These are phyloP conservation scores for Aproaerema taeniolella DNA, from an alignment of 2,888 invertebrate species.

Conservation along the genomic window DNA sequence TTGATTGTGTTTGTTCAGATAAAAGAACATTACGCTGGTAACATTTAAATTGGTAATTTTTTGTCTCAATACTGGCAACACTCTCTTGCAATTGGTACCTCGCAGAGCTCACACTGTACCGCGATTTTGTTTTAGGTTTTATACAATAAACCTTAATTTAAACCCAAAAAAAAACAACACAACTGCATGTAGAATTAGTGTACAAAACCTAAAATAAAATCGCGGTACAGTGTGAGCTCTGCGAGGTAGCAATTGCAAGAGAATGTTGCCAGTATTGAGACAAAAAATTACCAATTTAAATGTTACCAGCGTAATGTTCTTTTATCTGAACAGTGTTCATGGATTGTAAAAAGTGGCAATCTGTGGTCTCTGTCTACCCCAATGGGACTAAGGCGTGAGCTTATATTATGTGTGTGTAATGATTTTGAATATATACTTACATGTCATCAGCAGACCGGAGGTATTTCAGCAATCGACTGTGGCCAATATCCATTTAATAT, in stretches of 20 bases:
- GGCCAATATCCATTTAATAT: conserved; percentile 33
- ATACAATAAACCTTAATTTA: no score
- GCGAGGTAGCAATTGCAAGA: no score
- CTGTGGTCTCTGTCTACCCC: background rate
- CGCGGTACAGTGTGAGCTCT: no score
- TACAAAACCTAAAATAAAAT: no score
- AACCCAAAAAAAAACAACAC: no score
- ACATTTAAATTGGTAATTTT: background rate
- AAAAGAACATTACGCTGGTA: background rate
- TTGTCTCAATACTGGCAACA: no score
- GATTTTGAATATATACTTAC: conserved; percentile 36
- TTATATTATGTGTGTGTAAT: conserved; percentile 16
- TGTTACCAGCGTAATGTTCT: background rate
- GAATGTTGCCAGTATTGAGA: no score
- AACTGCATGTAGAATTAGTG: no score
- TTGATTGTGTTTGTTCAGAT: no score
- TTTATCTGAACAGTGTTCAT: background rate
- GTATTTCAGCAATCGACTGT: conserved; percentile 52
- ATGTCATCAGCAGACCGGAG: conserved; percentile 26
- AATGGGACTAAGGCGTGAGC: background rate
- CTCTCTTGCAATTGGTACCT: no score
- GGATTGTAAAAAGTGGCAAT: background rate
- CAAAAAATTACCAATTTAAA: background rate
- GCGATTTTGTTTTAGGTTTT: no score
- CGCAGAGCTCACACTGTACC: no score